Conservation (phyloP, 2,797 vertebrate genomes). For the Sardinella longiceps region DNA sequence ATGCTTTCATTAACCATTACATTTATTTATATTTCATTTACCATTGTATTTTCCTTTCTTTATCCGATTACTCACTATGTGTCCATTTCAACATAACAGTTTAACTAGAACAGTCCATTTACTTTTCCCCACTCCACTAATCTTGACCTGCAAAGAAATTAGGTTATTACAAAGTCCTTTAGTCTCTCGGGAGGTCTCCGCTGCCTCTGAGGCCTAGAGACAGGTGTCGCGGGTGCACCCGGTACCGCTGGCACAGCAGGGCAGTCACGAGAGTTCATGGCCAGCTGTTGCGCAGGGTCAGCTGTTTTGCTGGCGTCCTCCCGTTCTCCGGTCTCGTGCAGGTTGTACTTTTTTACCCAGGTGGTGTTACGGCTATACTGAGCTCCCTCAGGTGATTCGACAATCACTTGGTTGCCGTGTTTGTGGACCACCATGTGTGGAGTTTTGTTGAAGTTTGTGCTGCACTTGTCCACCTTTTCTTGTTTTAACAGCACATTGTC, state of each 20-base stretch:
- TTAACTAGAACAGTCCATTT: not conserved
- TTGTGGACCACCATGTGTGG: not conserved
- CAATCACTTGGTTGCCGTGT: not conserved
- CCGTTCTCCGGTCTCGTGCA: not conserved
- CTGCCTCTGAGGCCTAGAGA: not conserved
- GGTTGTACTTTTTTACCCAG: not conserved
- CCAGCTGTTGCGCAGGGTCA: not conserved
- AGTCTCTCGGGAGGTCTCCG: not conserved
- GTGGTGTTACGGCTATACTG: not conserved
- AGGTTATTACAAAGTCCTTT: not conserved
- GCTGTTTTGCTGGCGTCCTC: not conserved
- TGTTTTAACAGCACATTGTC: not conserved
- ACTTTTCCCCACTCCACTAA: not conserved
- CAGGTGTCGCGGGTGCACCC: too few species aligned
- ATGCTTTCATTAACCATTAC: too few species aligned
- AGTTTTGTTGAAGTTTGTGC: not conserved
- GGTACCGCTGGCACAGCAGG: not conserved
- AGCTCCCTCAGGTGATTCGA: not conserved
- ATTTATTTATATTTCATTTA: too few species aligned
- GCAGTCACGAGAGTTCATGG: not conserved
- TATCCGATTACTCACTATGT: too few species aligned
- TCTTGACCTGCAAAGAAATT: too few species aligned
- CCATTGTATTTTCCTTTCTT: too few species aligned
- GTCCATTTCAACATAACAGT: too few species aligned
- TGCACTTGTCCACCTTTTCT: not conserved